These are phyloP conservation scores for Oscheius onirici DNA, from an alignment of 2,888 invertebrate genomes.

Conservation along the genomic window DNA sequence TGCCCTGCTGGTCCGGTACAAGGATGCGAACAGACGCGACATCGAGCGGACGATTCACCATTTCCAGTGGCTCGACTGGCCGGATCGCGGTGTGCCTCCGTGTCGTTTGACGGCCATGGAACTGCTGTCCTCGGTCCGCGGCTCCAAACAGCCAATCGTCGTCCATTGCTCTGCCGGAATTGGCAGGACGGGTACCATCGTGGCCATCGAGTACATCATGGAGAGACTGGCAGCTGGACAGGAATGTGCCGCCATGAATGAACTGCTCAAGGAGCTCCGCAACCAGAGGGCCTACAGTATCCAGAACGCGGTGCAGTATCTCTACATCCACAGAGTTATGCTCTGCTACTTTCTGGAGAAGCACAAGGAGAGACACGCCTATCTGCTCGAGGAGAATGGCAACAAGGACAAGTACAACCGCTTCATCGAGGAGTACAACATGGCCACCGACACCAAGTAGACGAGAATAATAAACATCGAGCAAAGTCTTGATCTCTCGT, in stretches of 20 bases:
- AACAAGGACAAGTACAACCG: constrained; percentile 42
- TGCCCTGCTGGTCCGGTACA: constrained; percentile 36
- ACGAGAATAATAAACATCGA: too few species aligned
- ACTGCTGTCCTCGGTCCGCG: constrained; percentile 52
- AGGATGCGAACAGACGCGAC: too few species aligned
- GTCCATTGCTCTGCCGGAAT: constrained; percentile 62
- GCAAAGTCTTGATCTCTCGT: too few species aligned
- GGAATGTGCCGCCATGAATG: constrained; percentile 48
- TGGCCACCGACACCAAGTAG: constrained; percentile 1
- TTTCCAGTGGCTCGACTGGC: constrained; percentile 45
- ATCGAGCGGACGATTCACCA: not conserved
- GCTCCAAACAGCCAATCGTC: constrained; percentile 52
- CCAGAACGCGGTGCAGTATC: constrained; percentile 60
- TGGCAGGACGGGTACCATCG: constrained; percentile 55
- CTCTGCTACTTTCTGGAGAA: constrained; percentile 58
- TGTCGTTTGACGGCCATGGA: constrained; percentile 43
- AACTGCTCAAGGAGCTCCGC: constrained; percentile 52
- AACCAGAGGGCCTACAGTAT: constrained; percentile 55
- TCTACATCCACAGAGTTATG: constrained; percentile 61
- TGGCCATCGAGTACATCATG: constrained; percentile 58
- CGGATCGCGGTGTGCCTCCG: constrained; percentile 55
- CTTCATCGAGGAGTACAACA: constrained; percentile 50
- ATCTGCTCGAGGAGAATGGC: constrained; percentile 28
- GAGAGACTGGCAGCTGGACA: constrained; percentile 34
- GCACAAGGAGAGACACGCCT: constrained; percentile 35